A percentile compares a stretch with the other conserved stretches of the same genome.
phyloP scores from a whole-genome alignment of 2,888 invertebrate genomes.

The Netelia inedita region DNA sequence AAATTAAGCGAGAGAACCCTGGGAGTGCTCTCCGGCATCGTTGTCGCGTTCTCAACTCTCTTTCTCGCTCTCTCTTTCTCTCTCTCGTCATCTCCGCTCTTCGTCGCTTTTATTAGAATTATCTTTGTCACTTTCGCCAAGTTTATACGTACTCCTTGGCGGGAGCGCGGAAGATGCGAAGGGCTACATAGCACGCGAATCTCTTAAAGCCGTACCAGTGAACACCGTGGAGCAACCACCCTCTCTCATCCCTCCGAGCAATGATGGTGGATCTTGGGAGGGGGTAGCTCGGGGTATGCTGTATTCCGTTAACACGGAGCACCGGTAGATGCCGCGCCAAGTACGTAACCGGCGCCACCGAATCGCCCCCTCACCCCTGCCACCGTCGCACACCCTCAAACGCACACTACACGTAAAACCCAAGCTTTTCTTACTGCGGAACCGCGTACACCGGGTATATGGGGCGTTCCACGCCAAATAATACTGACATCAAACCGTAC shows the following conservation, averaged over 20 bases:
- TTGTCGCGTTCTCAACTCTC: slow-evolving; percentile 71
- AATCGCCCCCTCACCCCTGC: slow-evolving; percentile 50
- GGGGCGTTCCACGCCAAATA: not conserved
- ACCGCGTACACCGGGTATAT: not conserved
- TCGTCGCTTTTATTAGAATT: slow-evolving; percentile 85
- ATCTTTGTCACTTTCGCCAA: slow-evolving; percentile 84
- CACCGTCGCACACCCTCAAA: slow-evolving; percentile 68
- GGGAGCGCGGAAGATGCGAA: slow-evolving; percentile 39
- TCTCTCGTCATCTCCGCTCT: slow-evolving; percentile 75
- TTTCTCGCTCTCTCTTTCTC: slow-evolving; percentile 76
- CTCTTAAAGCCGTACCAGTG: slow-evolving; percentile 81
- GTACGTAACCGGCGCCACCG: slow-evolving; percentile 49
- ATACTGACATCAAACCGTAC: not conserved
- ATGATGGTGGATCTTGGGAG: slow-evolving; percentile 24
- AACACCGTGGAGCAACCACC: slow-evolving; percentile 54
- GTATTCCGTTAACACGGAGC: slow-evolving; percentile 57
- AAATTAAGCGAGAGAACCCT: slow-evolving; percentile 83
- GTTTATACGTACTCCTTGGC: slow-evolving; percentile 84
- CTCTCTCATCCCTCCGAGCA: slow-evolving; percentile 43
- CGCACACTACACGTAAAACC: slow-evolving; percentile 69
- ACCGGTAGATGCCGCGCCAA: slow-evolving; percentile 45
- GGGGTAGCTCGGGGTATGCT: slow-evolving; percentile 33
- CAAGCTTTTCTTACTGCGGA: not conserved
- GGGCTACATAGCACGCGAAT: slow-evolving; percentile 73
- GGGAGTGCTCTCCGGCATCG: slow-evolving; percentile 81